Base-by-base conservation (phyloP, 2,888 invertebrate species). In the Lobophora halterata region DNA sequence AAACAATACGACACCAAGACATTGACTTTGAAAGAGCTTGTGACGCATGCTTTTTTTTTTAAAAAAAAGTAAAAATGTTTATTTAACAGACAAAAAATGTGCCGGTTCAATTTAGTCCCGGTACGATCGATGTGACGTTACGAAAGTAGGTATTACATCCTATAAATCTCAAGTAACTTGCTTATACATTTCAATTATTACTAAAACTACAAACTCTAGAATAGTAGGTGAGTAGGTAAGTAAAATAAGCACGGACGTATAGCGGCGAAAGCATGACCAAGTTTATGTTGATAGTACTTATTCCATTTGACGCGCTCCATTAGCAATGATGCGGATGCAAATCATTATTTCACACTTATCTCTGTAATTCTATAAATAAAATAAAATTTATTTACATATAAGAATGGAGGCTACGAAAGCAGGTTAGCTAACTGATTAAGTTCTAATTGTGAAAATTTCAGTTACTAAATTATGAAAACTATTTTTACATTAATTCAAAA, bases 191-290 rank as follows among this genome's bases (percentile, higher is more conserved):
- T n/a, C n/a, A n/a, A n/a, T n/a, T n/a, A n/a, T n/a, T n/a, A n/a
- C n/a, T n/a, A n/a, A n/a, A n/a, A n/a, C n/a, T n/a, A n/a, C n/a
- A n/a, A n/a, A n/a, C n/a, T n/a, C n/a, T n/a, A n/a, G n/a, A n/a
- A n/a, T n/a, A n/a, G n/a, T n/a, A n/a, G n/a, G n/a, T n/a, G n/a
- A n/a, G n/a, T n/a, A n/a, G 5, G 10, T 16, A 31, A 19, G 11
- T 9, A 19, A 8, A 47, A 23, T n/a, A 24, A 38, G 13, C 26
- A 34, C 14, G 9, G 17, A 55, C 57, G 55, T 58, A 52, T 44
- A 58, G 27, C 45, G 52, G 65, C 53, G 79, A 80, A 79, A 79
- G 79, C 76, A 78, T 75, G 71, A 71, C 74, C 52, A 55, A 70
- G 52, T 58, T n/a, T 58, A 52, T 59, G 58, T 49, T 42, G 57